phyloP scores from a whole-genome alignment of 2,888 invertebrate species.

The Anagyrus pseudococci region DNA sequence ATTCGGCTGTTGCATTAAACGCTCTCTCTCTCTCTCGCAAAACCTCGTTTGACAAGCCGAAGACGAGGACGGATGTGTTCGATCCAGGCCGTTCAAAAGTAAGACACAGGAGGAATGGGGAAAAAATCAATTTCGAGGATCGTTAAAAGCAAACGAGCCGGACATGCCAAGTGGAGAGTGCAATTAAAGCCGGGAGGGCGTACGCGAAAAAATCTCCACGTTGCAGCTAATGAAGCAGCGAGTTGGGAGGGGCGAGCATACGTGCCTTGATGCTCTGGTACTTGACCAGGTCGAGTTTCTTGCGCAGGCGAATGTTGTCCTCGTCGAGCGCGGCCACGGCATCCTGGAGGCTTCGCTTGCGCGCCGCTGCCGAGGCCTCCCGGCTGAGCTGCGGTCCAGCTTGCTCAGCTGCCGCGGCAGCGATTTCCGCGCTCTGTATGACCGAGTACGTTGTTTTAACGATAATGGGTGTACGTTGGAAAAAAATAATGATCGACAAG shows the following conservation, averaged over 20 bases:
- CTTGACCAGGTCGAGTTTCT: constrained; percentile 75
- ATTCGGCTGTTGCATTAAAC: too few relatives aligned
- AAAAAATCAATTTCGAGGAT: not conserved
- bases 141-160: not conserved
- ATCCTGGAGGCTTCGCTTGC: constrained; percentile 50
- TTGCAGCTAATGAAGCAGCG: too few relatives aligned
- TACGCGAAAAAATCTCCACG: not conserved
- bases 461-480: not conserved
- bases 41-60: not conserved
- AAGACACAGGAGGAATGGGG: not conserved
- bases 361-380: constrained; percentile 47
- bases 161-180: too few relatives aligned
- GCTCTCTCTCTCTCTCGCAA: not conserved
- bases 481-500: not conserved
- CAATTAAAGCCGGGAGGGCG: too few relatives aligned
- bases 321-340: constrained; percentile 50
- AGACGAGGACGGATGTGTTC: too few relatives aligned
- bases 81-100: too few relatives aligned
- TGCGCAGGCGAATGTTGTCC: constrained; percentile 60
- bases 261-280: constrained; percentile 71
- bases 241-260: not conserved
- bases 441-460: not conserved
- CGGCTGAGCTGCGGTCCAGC: constrained; percentile 43
- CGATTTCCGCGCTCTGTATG: constrained; percentile 51
- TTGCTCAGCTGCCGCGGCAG: constrained; percentile 51